phyloP scores from a whole-genome alignment of 2,888 invertebrate genomes.

The Hirtodrosophila confusa region DNA sequence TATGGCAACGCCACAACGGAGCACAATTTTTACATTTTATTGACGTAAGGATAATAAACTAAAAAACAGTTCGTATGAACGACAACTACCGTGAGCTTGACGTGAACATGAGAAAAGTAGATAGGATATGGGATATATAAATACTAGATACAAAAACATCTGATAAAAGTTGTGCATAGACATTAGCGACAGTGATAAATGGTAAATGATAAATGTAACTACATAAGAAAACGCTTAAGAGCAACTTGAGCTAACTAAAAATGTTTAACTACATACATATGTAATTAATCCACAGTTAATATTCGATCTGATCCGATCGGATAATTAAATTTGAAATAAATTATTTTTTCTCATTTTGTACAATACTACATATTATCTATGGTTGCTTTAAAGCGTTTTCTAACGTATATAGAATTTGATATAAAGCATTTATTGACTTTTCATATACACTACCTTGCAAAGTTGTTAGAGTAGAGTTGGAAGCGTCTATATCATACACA shows the following conservation, averaged over 20 bases:
- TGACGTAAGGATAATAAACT: too few species aligned
- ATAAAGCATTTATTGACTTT: conserved; percentile 71
- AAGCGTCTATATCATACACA: conserved; percentile 88
- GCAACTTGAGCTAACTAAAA: neutral
- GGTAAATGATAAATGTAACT: conserved; percentile 27
- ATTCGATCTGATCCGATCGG: too few species aligned
- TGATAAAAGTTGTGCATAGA: neutral
- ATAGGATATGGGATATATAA: conserved; percentile 1
- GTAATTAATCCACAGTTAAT: too few species aligned
- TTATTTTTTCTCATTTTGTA: too few species aligned
- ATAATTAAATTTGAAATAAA: too few species aligned
- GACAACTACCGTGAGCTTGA: too few species aligned
- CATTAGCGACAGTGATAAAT: conserved; percentile 32
- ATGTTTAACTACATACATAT: too few species aligned
- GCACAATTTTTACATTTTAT: too few species aligned
- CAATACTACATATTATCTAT: too few species aligned
- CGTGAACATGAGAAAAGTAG: too few species aligned
- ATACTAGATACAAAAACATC: neutral
- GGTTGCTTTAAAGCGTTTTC: conserved; percentile 26
- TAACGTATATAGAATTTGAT: conserved; percentile 20
- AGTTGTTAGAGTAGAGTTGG: conserved; percentile 84
- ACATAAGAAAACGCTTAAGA: conserved; percentile 42
- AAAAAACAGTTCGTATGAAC: too few species aligned
- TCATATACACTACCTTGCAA: conserved; percentile 85
- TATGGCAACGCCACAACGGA: too few species aligned